Evolutionary conservation across 2,113 vertebrate genomes (phyloP), one percentile per base, ranked within the genome.

Genomic region (Scophthalmus maximus): DNA sequence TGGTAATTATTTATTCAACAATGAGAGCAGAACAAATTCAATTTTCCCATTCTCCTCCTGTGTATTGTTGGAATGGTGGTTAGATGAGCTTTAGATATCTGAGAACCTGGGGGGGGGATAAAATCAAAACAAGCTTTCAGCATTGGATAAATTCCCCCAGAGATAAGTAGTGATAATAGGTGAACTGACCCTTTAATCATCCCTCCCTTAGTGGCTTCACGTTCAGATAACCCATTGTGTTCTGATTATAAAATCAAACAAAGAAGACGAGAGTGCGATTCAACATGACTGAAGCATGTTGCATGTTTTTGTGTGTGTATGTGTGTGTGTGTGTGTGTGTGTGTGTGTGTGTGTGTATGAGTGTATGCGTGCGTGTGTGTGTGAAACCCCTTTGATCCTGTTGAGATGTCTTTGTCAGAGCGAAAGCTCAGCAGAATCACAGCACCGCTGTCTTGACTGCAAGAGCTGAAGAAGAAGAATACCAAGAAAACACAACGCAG

Each of bases 401-500:
- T 25, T 0, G 68, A 73, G 68, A 86, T 34, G 50, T 83, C 84
- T 84, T 81, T 87, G 76, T 84, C 46, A 56, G 42, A 69, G 36
- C 65, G 78, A 84, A 75, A 73, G 76, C 66, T 77, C 40, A 32
- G 68, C 70, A 10, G 44, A 82, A 82, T 59, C 67, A 17, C 58
- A 44, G 42, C 4, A 10, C 63, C 67, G 42, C 73, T 32, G 46
- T 71, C 59, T 73, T 68, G 9, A 3, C 55, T 9, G 27, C 17
- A 50, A 76, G 66, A 78, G 47, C 66, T 70, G 27, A 47, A 84
- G 66, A 70, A 61, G 20, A 76, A 49, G 59, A 87, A 82, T 55
- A 80, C 83, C 72, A 76, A 12, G 5, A 58, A 81, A 82, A 82
- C 81, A 75, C 44, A 81, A 84, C 86, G 68, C 76, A 87, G 68